phyloP scores from a whole-genome alignment of 2,797 vertebrate species.

The Chrysocyon brachyurus region DNA sequence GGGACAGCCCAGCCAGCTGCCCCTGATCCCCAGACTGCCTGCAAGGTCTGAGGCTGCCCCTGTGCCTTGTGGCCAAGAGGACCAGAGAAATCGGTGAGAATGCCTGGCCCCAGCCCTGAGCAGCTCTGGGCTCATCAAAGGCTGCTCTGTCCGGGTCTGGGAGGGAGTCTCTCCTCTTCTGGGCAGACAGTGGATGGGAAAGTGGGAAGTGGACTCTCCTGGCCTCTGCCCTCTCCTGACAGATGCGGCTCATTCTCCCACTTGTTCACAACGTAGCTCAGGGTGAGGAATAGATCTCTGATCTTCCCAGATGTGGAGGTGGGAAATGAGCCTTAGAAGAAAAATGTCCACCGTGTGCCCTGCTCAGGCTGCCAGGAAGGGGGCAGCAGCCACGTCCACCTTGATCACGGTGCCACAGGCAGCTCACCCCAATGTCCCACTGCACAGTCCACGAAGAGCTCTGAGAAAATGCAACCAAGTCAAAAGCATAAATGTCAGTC shows the following conservation, averaged over 20 bases:
- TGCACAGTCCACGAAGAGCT: background rate
- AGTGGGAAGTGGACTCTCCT: background rate
- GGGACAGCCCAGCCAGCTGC: background rate
- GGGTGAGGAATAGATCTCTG: no score
- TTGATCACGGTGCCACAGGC: background rate
- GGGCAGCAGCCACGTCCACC: no score
- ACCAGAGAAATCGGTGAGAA: background rate
- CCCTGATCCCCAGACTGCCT: background rate
- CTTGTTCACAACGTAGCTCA: background rate
- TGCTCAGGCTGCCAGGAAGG: background rate
- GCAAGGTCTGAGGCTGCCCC: background rate
- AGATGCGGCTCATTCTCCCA: background rate
- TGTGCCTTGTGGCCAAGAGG: rapidly evolving
- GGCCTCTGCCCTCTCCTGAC: background rate
- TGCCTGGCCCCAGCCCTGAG: rapidly evolving
- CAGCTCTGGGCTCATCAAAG: background rate
- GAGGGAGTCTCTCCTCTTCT: background rate
- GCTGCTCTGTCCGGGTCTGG: background rate
- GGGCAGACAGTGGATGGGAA: background rate
- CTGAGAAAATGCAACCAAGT: background rate
- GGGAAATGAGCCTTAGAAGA: background rate
- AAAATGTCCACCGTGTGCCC: rapidly evolving
- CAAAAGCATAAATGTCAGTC: background rate
- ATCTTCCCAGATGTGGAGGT: background rate
- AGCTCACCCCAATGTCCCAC: background rate